phyloP scores from a whole-genome alignment of 2,888 invertebrate genomes.

The Gastrophysa polygoni region DNA sequence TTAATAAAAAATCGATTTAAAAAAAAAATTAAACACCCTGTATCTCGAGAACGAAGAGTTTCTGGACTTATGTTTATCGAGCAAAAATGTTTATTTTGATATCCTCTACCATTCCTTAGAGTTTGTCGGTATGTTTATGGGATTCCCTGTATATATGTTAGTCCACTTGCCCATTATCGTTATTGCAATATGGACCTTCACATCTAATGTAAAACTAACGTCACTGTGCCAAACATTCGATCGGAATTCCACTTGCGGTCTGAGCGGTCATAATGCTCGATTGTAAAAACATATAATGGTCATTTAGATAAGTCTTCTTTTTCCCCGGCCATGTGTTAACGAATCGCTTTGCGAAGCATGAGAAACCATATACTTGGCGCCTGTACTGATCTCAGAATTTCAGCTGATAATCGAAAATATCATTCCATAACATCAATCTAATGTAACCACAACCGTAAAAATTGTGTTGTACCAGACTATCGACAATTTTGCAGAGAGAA shows the following conservation, averaged over 20 bases:
- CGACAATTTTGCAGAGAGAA: too few species aligned
- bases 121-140: too few species aligned
- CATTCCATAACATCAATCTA: background rate
- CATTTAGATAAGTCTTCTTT: constrained; percentile 40
- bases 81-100: too few species aligned
- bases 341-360: constrained; percentile 14
- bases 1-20: too few species aligned
- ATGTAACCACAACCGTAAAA: background rate
- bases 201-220: background rate
- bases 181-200: background rate
- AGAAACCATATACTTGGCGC: constrained; percentile 8
- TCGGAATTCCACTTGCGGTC: background rate
- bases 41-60: too few species aligned
- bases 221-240: background rate
- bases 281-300: constrained; percentile 27
- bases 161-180: too few species aligned
- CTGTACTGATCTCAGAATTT: background rate
- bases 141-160: too few species aligned
- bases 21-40: too few species aligned
- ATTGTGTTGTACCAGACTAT: too few species aligned
- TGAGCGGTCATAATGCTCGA: background rate
- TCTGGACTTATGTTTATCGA: too few species aligned
- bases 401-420: too few species aligned
- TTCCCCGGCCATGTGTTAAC: constrained; percentile 37
- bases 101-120: too few species aligned